Percentiles rank a stretch among this genome's conserved stretches.
These are phyloP conservation scores for Hapalemur alaotrensis DNA, from an alignment of 2,797 vertebrate genomes.

Conservation along the genomic window DNA sequence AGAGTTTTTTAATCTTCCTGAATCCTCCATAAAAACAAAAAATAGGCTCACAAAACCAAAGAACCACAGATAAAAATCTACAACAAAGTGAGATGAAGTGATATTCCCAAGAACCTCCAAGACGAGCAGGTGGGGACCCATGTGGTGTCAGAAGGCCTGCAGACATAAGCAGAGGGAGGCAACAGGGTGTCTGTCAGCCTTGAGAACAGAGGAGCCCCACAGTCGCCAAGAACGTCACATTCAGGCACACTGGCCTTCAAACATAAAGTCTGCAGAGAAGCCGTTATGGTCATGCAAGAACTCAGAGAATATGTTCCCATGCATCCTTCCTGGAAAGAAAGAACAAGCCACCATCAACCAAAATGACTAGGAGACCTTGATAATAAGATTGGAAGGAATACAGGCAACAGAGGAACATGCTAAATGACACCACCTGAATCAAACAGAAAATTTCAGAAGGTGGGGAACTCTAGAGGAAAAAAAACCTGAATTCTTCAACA, in stretches of 20 bases:
- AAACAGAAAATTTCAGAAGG: background rate
- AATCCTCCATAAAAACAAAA: background rate
- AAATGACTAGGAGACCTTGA: background rate
- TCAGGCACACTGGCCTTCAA: background rate
- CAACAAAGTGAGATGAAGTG: background rate
- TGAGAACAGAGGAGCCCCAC: background rate
- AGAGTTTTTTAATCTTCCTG: background rate
- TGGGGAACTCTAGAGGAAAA: background rate
- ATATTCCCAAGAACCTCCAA: background rate
- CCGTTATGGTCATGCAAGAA: background rate
- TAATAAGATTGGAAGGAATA: background rate
- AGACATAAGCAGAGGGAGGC: background rate
- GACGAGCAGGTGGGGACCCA: background rate
- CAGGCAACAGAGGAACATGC: background rate
- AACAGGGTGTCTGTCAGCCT: background rate
- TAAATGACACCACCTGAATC: background rate
- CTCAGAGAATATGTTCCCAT: background rate
- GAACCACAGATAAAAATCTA: background rate
- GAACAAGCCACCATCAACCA: background rate
- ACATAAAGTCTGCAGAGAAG: background rate
- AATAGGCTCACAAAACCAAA: background rate
- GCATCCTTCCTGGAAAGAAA: background rate
- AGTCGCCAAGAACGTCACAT: background rate
- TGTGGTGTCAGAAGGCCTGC: background rate
- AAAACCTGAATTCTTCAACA: background rate